These are phyloP conservation scores for Achatina immaculata DNA, from an alignment of 1,140 invertebrate genomes.

Conservation along the genomic window DNA sequence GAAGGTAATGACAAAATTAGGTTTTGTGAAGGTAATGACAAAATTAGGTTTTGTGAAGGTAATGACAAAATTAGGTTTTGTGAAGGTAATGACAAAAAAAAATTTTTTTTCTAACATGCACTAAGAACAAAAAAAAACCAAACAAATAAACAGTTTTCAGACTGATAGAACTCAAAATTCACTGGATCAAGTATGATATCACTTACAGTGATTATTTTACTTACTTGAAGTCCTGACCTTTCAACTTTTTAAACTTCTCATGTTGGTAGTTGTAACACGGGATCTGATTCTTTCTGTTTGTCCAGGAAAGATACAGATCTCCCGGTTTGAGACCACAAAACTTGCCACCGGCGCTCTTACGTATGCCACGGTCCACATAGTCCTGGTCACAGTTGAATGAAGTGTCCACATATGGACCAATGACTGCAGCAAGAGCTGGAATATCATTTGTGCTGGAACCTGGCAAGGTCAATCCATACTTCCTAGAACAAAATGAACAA, in stretches of 20 bases:
- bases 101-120: no score
- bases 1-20: no score
- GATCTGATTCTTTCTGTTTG: conserved; percentile 63
- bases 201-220: no score
- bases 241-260: conserved; percentile 49
- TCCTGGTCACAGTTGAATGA: conserved; percentile 49
- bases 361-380: conserved; percentile 46
- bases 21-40: no score
- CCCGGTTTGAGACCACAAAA: conserved; percentile 67
- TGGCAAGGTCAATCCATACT: background rate
- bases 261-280: conserved; percentile 67
- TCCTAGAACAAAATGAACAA: background rate
- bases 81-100: no score
- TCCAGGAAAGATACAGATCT: conserved; percentile 58
- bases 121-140: no score
- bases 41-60: no score
- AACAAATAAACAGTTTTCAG: no score
- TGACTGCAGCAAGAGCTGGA: conserved; percentile 64
- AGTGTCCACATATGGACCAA: conserved; percentile 65
- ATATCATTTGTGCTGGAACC: conserved; percentile 52
- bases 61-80: no score
- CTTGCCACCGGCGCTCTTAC: conserved; percentile 48
- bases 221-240: conserved; percentile 70
- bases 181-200: no score
- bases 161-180: no score